Evolutionary conservation across 2,797 vertebrate genomes (phyloP).

Genomic region (Meda fulgida): DNA sequence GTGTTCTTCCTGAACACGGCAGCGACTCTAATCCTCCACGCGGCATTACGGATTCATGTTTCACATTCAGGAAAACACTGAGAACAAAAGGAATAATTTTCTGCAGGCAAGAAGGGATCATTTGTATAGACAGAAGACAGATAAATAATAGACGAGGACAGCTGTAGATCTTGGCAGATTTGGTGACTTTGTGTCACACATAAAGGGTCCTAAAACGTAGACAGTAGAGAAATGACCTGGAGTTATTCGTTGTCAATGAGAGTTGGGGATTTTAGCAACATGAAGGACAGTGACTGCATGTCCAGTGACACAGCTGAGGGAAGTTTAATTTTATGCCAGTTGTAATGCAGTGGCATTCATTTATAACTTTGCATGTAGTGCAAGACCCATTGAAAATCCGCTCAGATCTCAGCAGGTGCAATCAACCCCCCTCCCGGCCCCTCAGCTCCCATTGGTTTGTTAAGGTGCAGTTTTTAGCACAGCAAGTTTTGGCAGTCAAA

Average conservation of each 20-base stretch:
- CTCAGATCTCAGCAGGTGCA: conserved; percentile 41
- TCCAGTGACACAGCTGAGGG: neutral
- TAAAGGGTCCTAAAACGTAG: neutral
- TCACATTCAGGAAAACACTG: conserved; percentile 57
- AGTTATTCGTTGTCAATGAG: neutral
- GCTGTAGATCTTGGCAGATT: conserved; percentile 39
- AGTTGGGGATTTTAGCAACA: neutral
- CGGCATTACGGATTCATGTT: conserved; percentile 69
- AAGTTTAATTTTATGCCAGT: neutral
- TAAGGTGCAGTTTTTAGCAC: conserved; percentile 33
- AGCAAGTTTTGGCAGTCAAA: conserved; percentile 27
- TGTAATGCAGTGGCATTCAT: neutral
- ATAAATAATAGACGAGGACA: conserved; percentile 30
- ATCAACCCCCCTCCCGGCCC: conserved; percentile 1
- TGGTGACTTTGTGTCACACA: conserved; percentile 30
- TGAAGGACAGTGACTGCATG: neutral
- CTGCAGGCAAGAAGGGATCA: conserved; percentile 47
- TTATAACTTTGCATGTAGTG: conserved; percentile 1
- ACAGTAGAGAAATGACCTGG: neutral
- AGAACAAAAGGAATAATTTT: conserved; percentile 70
- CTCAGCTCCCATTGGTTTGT: conserved; percentile 26
- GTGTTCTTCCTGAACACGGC: conserved; percentile 34
- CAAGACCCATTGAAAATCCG: conserved; percentile 13
- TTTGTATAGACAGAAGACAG: conserved; percentile 48
- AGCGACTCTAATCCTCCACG: conserved; percentile 61